Evolutionary conservation across 1,140 invertebrate genomes (phyloP), one percentile per base, ranked within the genome.

Genomic region (Pissodes strobi): DNA sequence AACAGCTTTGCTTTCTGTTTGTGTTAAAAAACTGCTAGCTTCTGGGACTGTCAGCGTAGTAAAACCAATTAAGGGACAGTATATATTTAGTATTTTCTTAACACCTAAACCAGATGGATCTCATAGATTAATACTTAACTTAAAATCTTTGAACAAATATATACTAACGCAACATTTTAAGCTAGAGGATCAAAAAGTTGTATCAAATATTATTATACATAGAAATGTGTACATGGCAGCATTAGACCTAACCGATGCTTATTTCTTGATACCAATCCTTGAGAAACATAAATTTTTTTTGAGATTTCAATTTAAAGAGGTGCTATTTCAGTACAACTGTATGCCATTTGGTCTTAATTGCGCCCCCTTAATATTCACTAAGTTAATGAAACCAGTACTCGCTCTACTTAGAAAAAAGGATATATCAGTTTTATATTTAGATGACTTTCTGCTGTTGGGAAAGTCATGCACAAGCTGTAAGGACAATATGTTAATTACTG

Each of bases 261-360:
- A 68, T 45, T 55, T 48, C 18, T 45, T 64, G 34, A 34, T 70
- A n/a, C 30, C 67, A 23, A 65, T 72, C 51, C 39, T 9, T 34
- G 30, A 34, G 12, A 18, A 43, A 22, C 19, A 48, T 49, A 63
- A 23, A 46, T 70, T 70, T 53, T 72, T 63, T 58, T 51, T 73
- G 19, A 41, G 66, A 13, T 74, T 74, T 46, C 21, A n/a, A 5
- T 74, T 66, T 65, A 5, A 63, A 5, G 57, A 60, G 3, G 9
- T 45, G 25, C 39, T 67, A 10, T 73, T 66, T 56, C 53, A 73
- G 56, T 73, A 73, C 56, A 70, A 19, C 23, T 68, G 67, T 22
- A 45, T 68, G 57, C 53, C 53, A 12, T 59, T 59, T 59, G 49
- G 49, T 13, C 27, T 52, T 13, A 30, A 21, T 30, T 18, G 49